Percentiles rank a stretch among this genome's conserved stretches.
These are phyloP conservation scores for Sphecodes monilicornis DNA, from an alignment of 2,888 invertebrate genomes.

Conservation along the genomic window DNA sequence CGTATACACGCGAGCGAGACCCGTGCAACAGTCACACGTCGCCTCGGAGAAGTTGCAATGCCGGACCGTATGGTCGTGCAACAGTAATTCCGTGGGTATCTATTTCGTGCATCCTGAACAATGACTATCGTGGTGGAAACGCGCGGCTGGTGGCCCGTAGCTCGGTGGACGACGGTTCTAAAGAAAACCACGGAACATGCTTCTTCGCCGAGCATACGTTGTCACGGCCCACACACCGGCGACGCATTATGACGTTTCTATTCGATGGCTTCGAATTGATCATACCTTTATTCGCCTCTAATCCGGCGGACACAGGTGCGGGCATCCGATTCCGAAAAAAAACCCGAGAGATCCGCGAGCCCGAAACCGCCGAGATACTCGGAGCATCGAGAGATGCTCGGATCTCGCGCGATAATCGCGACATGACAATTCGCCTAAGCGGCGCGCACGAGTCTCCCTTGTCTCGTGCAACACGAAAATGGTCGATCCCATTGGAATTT, in stretches of 20 bases:
- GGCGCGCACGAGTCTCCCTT: slow-evolving; percentile 27
- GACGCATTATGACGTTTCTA: slow-evolving; percentile 60
- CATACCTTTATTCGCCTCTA: slow-evolving; percentile 50
- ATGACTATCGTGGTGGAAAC: slow-evolving; percentile 33
- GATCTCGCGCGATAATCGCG: slow-evolving; percentile 39
- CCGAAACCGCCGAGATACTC: background rate
- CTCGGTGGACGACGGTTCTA: slow-evolving; percentile 22
- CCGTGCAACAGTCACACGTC: slow-evolving; percentile 15
- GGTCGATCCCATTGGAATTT: slow-evolving; percentile 59
- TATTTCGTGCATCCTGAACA: slow-evolving; percentile 38
- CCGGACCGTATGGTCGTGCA: slow-evolving; percentile 48
- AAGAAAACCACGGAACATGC: slow-evolving; percentile 29
- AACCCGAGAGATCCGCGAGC: background rate
- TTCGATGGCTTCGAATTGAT: slow-evolving; percentile 60
- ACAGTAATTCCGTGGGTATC: slow-evolving; percentile 34
- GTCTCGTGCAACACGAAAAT: slow-evolving; percentile 35
- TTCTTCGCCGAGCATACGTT: slow-evolving; percentile 47
- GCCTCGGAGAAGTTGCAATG: slow-evolving; percentile 37
- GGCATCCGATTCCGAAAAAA: slow-evolving; percentile 1
- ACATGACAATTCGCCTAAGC: slow-evolving; percentile 59
- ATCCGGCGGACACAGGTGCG: slow-evolving; percentile 2
- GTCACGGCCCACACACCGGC: slow-evolving; percentile 46
- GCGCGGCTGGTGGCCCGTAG: slow-evolving; percentile 7
- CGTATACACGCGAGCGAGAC: background rate
- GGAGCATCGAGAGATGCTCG: background rate